A percentile compares a stretch with the other conserved stretches of the same genome.
Conservation (phyloP, 1,140 invertebrate species). For the Eurytemora carolleeae region DNA sequence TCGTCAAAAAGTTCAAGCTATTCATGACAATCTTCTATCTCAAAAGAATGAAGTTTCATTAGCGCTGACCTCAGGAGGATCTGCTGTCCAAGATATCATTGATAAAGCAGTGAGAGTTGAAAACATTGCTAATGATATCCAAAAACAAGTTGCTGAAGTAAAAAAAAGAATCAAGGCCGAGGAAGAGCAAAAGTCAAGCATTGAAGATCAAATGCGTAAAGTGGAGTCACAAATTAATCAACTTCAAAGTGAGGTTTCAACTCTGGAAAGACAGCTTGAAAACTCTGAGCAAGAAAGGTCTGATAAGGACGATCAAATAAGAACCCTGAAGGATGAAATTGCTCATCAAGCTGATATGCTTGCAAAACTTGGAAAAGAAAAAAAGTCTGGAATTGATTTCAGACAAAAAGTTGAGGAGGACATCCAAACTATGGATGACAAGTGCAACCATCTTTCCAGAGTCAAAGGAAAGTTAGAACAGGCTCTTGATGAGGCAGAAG, state of each 20-base stretch:
- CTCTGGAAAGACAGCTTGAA: slow-evolving; percentile 22
- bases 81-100: slow-evolving; percentile 12
- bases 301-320: slow-evolving; percentile 36
- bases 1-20: slow-evolving; percentile 7
- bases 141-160: slow-evolving; percentile 9
- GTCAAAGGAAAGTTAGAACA: slow-evolving; percentile 35
- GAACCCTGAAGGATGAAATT: slow-evolving; percentile 32
- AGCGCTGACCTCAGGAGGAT: slow-evolving; percentile 4
- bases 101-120: slow-evolving; percentile 4
- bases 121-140: slow-evolving; percentile 7
- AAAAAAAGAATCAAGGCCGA: slow-evolving; percentile 1
- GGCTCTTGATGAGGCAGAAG: slow-evolving; percentile 33
- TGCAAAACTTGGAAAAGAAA: slow-evolving; percentile 34
- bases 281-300: slow-evolving; percentile 34
- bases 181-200: slow-evolving; percentile 2
- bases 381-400: slow-evolving; percentile 54
- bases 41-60: slow-evolving; percentile 10
- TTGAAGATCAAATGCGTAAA: slow-evolving; percentile 21
- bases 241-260: slow-evolving; percentile 22
- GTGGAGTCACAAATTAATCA: slow-evolving; percentile 18
- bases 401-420: slow-evolving; percentile 85
- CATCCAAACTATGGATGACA: slow-evolving; percentile 38
- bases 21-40: background rate
- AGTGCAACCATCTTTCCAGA: slow-evolving; percentile 37
- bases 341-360: slow-evolving; percentile 35